phyloP scores from a whole-genome alignment of 2,888 invertebrate species.

The Amorpha juglandis region DNA sequence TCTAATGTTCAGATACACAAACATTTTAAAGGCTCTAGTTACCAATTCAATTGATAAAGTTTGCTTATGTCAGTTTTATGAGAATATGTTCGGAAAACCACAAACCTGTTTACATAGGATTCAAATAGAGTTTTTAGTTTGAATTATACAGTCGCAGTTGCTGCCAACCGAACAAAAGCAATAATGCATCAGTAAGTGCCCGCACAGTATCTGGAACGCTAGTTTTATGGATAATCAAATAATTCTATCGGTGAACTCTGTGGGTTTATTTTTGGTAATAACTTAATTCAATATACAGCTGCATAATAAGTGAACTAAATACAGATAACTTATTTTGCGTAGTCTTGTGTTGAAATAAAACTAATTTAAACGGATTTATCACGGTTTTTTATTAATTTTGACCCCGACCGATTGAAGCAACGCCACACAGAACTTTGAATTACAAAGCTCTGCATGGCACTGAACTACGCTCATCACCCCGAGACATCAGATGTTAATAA shows the following conservation, averaged over 20 bases:
- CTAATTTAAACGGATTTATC: too few relatives aligned
- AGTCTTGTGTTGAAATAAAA: too few relatives aligned
- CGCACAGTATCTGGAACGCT: constrained; percentile 15
- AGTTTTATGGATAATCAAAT: constrained; percentile 22
- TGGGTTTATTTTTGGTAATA: neutral
- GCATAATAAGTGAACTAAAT: neutral
- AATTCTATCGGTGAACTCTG: neutral
- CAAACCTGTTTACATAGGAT: constrained; percentile 79
- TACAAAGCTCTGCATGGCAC: too few relatives aligned
- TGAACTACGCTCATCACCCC: too few relatives aligned
- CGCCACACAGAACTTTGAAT: too few relatives aligned
- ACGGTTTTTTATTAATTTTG: too few relatives aligned
- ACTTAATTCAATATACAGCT: neutral
- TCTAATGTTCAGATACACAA: constrained; percentile 13
- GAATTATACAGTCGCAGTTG: constrained; percentile 69
- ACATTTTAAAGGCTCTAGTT: constrained; percentile 15
- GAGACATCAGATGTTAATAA: too few relatives aligned
- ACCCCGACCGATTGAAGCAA: too few relatives aligned
- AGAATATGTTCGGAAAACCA: constrained; percentile 69
- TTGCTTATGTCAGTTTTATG: constrained; percentile 75
- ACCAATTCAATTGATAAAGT: constrained; percentile 68
- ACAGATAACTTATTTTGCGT: too few relatives aligned
- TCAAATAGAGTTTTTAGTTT: constrained; percentile 74
- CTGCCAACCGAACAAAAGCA: constrained; percentile 64
- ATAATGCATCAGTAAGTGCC: constrained; percentile 28